Evolutionary conservation across 2,888 invertebrate species (phyloP), one percentile per base, ranked within the genome.

Genomic region (Patella depressa): DNA sequence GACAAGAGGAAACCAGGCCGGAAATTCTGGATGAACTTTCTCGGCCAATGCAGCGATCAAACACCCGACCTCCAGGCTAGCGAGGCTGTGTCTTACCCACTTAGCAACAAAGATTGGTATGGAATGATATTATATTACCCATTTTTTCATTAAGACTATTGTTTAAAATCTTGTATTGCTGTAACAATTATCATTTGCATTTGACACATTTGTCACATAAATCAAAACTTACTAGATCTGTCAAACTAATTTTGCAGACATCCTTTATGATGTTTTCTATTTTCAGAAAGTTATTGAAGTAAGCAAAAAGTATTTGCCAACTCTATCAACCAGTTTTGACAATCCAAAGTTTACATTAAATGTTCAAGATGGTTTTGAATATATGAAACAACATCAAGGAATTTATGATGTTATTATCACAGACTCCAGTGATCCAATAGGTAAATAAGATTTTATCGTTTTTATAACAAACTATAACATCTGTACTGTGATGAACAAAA

Each of bases 361-460:
- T 88, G 95, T 98, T 70, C 96, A 96, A 0, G 99, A 99, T 91
- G 99, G 99, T 0, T 97, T 98, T 90, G 95, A 97, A 85, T 99
- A 96, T 91, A 95, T 99, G 94, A 95, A 95, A 88, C 94, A 95
- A 75, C 93, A 98, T 89, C 93, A 93, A 78, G 93, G 94, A 69
- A 95, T 96, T 91, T 99, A 97, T 91, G 99, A 99, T 92, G 96
- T 99, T 71, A 98, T 99, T 83, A 98, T 99, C 77, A 99, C 99
- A 0, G 99, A 99, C 91, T 98, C 98, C 82, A 98, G 98, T 69
- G 99, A 99, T 93, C 99, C 99, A 0, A 94, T 98, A 53, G 99
- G 98, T 93, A 88, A 90, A 83, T 81, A 9, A 15, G 3, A n/a
- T 9, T 55, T 53, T 0, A 24, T 24, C 17, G 71, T 29, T 24